These are phyloP conservation scores for Apamea anceps DNA, from an alignment of 2,888 invertebrate species.

Conservation along the genomic window DNA sequence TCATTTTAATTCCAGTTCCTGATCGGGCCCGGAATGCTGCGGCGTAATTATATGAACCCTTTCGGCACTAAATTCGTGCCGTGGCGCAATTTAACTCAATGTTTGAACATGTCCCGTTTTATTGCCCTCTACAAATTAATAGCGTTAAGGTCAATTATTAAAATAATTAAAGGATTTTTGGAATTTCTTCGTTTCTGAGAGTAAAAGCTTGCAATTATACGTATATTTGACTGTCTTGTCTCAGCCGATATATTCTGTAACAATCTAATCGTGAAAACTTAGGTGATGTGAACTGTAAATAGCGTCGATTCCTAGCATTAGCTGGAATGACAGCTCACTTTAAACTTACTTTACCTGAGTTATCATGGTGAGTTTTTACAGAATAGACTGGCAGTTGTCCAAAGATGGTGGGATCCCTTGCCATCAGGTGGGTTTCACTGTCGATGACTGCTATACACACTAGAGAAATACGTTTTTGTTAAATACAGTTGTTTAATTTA, in stretches of 20 bases:
- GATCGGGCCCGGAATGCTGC: slow-evolving; percentile 77
- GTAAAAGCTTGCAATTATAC: slow-evolving; percentile 27
- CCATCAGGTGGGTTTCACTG: not conserved
- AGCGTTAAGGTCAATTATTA: slow-evolving; percentile 69
- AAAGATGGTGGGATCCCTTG: not conserved
- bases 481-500: not conserved
- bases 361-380: not conserved
- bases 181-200: slow-evolving; percentile 52
- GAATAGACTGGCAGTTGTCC: not conserved
- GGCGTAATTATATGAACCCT: slow-evolving; percentile 80
- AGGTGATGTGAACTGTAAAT: not conserved
- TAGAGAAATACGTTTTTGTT: not conserved
- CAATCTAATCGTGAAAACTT: not conserved
- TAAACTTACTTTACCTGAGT: too few relatives aligned
- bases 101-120: slow-evolving; percentile 75
- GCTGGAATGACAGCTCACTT: too few relatives aligned
- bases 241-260: not conserved
- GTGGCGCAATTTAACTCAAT: slow-evolving; percentile 76
- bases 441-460: not conserved
- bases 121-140: slow-evolving; percentile 71
- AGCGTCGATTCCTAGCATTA: not conserved
- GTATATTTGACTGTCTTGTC: slow-evolving; percentile 14
- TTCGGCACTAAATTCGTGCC: slow-evolving; percentile 77
- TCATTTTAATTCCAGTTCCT: slow-evolving; percentile 76
- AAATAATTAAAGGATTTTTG: slow-evolving; percentile 69